Evolutionary conservation across 2,797 vertebrate species (phyloP).

Genomic region (Menidia menidia): DNA sequence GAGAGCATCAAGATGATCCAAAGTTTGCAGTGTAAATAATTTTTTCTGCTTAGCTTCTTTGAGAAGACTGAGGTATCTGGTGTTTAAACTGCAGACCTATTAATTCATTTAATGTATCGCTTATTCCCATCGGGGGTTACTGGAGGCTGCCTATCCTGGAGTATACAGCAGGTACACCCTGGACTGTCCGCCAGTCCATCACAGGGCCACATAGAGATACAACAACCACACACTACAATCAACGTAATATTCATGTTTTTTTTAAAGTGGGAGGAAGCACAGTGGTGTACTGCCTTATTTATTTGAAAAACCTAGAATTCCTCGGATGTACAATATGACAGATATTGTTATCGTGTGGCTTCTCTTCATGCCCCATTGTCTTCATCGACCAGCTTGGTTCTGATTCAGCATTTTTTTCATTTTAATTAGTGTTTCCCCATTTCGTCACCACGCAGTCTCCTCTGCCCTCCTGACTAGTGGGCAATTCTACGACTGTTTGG

Average conservation of each 20-base stretch:
- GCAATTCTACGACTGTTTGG: conserved; percentile 17
- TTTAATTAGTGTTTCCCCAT: background rate
- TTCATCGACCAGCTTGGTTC: background rate
- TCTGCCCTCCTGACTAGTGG: background rate
- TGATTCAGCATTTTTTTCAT: background rate
- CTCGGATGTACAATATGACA: background rate
- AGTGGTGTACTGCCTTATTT: background rate
- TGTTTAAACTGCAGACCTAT: background rate
- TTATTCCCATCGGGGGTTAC: too few relatives aligned
- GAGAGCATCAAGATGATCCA: background rate
- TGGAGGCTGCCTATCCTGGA: too few relatives aligned
- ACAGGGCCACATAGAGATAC: too few relatives aligned
- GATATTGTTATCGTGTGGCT: too few relatives aligned
- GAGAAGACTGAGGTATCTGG: too few relatives aligned
- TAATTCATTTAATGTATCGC: background rate
- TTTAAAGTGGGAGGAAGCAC: too few relatives aligned
- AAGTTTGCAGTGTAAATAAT: background rate
- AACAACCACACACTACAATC: too few relatives aligned
- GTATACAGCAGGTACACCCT: too few relatives aligned
- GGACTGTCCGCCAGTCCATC: too few relatives aligned
- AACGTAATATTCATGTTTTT: too few relatives aligned
- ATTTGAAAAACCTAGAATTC: background rate
- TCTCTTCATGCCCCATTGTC: background rate
- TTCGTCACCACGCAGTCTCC: background rate
- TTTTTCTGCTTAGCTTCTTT: too few relatives aligned